These are phyloP conservation scores for Remorina albescens DNA, from an alignment of 2,797 vertebrate genomes.

Conservation along the genomic window DNA sequence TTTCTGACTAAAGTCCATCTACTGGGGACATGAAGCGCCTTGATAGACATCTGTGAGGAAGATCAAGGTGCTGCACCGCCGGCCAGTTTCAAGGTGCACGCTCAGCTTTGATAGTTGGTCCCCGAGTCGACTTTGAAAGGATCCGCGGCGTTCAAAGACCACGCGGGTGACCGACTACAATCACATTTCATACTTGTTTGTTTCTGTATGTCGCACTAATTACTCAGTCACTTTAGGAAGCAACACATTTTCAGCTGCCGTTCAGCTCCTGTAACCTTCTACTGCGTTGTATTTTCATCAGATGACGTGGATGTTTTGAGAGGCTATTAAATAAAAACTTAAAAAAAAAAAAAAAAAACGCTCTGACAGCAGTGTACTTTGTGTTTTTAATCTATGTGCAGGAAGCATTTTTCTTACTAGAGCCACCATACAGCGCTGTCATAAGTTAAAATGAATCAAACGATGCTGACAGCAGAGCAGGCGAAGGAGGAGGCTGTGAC, in stretches of 20 bases:
- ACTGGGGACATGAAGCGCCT: slow-evolving; percentile 7
- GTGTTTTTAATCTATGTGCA: not conserved
- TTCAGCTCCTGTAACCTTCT: not conserved
- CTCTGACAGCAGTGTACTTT: not conserved
- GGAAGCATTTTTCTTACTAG: not conserved
- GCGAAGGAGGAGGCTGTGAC: not conserved
- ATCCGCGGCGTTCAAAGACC: not conserved
- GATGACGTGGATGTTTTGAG: not conserved
- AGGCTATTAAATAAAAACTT: not conserved
- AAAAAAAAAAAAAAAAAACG: not conserved
- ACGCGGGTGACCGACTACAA: not conserved
- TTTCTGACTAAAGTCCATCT: not conserved
- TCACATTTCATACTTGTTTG: not conserved
- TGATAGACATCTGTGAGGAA: slow-evolving; percentile 33
- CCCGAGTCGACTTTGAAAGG: not conserved
- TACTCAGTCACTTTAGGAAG: not conserved
- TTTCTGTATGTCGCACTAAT: not conserved
- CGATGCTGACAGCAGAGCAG: not conserved
- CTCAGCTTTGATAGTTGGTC: slow-evolving; percentile 18
- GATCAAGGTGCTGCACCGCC: slow-evolving; percentile 20
- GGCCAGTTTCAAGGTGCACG: slow-evolving; percentile 31
- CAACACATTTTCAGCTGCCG: not conserved
- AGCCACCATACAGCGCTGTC: not conserved
- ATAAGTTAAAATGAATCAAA: not conserved
- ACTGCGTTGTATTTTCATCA: not conserved